phyloP scores from a whole-genome alignment of 92 coral and sea anemone genomes.

The Epizoanthus rinbou region DNA sequence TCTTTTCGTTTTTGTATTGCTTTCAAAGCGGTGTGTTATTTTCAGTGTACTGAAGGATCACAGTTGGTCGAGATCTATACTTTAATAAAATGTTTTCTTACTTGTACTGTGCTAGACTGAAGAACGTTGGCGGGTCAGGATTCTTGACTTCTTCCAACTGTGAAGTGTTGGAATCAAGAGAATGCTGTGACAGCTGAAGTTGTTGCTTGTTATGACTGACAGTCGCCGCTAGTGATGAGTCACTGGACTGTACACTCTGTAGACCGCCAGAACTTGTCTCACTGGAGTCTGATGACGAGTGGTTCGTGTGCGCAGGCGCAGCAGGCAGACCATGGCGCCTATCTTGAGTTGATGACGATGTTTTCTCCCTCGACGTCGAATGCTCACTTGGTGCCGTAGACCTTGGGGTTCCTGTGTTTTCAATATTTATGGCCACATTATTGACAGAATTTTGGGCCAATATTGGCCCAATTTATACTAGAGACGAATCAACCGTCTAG shows the following conservation, averaged over 20 bases:
- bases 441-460: too few species aligned
- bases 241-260: constrained; percentile 28
- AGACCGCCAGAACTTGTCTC: constrained; percentile 33
- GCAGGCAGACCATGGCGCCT: constrained; percentile 24
- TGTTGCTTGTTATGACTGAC: constrained; percentile 29
- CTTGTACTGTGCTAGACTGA: constrained; percentile 40
- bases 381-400: constrained; percentile 3
- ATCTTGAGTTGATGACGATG: constrained; percentile 5
- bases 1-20: too few species aligned
- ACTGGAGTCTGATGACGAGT: constrained; percentile 34
- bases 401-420: neutral
- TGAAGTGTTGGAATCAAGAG: constrained; percentile 17
- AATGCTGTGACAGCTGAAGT: neutral
- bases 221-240: constrained; percentile 19
- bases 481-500: too few species aligned
- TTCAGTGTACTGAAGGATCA: too few species aligned
- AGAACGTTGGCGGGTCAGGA: constrained; percentile 34
- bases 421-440: too few species aligned
- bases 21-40: too few species aligned
- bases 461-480: too few species aligned
- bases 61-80: too few species aligned
- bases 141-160: constrained; percentile 8
- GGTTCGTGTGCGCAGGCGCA: constrained; percentile 27
- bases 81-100: neutral
- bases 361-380: constrained; percentile 1